phyloP scores from a whole-genome alignment of 1,140 invertebrate species.

The Zaprionus nigranus region DNA sequence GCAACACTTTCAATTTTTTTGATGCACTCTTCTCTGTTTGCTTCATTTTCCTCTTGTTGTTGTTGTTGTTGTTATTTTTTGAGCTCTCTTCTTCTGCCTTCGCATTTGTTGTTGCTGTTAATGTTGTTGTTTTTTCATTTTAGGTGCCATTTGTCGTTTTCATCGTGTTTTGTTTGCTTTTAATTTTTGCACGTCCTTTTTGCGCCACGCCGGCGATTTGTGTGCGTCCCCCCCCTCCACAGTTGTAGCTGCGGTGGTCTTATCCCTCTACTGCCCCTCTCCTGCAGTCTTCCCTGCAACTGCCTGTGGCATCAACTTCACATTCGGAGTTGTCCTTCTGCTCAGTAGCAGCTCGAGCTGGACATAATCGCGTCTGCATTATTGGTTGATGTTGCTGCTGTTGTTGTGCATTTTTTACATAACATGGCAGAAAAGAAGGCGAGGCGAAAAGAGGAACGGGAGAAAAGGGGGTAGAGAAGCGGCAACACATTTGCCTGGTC shows the following conservation, averaged over 20 bases:
- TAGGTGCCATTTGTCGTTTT: slow-evolving; percentile 58
- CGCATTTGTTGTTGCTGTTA: slow-evolving; percentile 10
- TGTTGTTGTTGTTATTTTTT: slow-evolving; percentile 25
- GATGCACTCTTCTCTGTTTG: slow-evolving; percentile 17
- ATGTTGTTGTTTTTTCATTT: slow-evolving; percentile 27
- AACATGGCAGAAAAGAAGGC: neutral
- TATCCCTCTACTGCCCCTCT: neutral
- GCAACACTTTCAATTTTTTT: slow-evolving; percentile 81
- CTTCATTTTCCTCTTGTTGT: neutral
- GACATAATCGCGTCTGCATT: slow-evolving; percentile 84
- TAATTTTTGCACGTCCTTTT: slow-evolving; percentile 64
- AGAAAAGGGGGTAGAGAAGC: no score
- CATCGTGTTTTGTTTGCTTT: slow-evolving; percentile 75
- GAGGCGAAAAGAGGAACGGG: neutral
- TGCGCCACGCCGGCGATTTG: slow-evolving; percentile 35
- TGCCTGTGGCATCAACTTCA: slow-evolving; percentile 67
- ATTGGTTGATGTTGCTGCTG: slow-evolving; percentile 84
- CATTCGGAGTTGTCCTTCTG: slow-evolving; percentile 73
- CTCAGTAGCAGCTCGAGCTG: slow-evolving; percentile 37
- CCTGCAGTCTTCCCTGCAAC: neutral
- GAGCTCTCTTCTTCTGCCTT: neutral
- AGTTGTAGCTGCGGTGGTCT: slow-evolving; percentile 36
- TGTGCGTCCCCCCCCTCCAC: slow-evolving; percentile 11
- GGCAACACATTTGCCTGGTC: slow-evolving; percentile 1
- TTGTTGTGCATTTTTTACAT: slow-evolving; percentile 57